phyloP scores from a whole-genome alignment of 2,888 invertebrate genomes.

The Lepetodrilus schrolli region DNA sequence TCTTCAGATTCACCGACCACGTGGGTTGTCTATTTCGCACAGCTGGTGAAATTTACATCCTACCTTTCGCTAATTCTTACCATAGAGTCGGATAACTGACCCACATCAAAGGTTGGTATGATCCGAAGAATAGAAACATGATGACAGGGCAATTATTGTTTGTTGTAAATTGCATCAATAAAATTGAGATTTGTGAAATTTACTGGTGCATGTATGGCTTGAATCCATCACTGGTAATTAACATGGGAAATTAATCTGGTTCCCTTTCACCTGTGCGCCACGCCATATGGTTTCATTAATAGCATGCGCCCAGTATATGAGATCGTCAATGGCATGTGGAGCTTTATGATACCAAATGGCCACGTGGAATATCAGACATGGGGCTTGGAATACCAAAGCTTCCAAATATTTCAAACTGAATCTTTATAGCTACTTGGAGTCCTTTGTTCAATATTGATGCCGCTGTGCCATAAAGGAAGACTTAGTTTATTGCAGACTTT shows the following conservation, averaged over 20 bases:
- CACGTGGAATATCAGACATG: too few species aligned
- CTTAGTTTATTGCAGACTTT: too few species aligned
- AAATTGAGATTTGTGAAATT: not conserved
- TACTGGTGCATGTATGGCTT: not conserved
- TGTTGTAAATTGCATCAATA: slow-evolving; percentile 11
- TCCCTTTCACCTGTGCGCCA: not conserved
- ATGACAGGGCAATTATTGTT: not conserved
- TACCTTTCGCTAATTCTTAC: not conserved
- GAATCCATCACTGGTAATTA: not conserved
- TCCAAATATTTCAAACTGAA: too few species aligned
- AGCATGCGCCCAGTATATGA: too few species aligned
- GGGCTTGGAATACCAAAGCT: too few species aligned
- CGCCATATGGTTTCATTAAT: not conserved
- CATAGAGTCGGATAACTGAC: not conserved
- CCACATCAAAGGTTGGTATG: not conserved
- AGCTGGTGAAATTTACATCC: slow-evolving; percentile 1
- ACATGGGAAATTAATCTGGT: slow-evolving; percentile 10
- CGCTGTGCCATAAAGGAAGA: too few species aligned
- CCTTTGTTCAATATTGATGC: too few species aligned
- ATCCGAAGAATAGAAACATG: not conserved
- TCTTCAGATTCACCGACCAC: not conserved
- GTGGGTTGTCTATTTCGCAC: not conserved
- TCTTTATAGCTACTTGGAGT: too few species aligned
- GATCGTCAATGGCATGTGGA: too few species aligned
- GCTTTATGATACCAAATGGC: too few species aligned